These are phyloP conservation scores for Poeciliopsis occidentalis DNA, from an alignment of 2,113 vertebrate species.

Conservation along the genomic window DNA sequence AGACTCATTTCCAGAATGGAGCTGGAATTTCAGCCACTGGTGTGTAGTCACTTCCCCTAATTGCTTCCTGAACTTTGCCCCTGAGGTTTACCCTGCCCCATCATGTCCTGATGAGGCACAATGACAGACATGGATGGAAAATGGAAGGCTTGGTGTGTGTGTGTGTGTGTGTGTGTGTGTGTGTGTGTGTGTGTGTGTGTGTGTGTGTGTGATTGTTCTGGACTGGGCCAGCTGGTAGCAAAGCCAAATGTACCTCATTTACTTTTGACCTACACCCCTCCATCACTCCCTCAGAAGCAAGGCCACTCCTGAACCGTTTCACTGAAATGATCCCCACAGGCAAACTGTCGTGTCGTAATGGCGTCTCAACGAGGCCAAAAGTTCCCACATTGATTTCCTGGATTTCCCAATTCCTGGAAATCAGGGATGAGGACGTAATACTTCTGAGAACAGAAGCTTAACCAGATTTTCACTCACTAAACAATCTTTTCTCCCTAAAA, in stretches of 20 bases:
- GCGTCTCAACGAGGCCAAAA: constrained; percentile 9
- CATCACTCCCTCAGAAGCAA: constrained; percentile 44
- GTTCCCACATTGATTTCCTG: constrained; percentile 12
- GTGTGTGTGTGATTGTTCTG: background rate
- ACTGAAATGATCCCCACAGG: constrained; percentile 48
- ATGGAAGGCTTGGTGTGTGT: background rate
- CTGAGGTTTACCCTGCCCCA: constrained; percentile 63
- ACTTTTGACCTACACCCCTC: constrained; percentile 51
- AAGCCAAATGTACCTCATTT: constrained; percentile 58
- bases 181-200: constrained; percentile 7
- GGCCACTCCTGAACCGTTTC: constrained; percentile 10
- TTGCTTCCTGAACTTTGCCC: constrained; percentile 82
- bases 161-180: constrained; percentile 7
- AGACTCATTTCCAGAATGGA: constrained; percentile 50
- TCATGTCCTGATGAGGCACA: constrained; percentile 62
- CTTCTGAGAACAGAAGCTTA: constrained; percentile 1
- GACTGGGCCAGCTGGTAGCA: constrained; percentile 55
- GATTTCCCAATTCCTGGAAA: background rate
- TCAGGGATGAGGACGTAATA: background rate
- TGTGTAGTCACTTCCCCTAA: constrained; percentile 72
- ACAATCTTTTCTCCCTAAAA: background rate
- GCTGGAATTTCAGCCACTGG: constrained; percentile 38
- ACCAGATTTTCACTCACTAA: background rate
- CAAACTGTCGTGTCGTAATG: constrained; percentile 30
- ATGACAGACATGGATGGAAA: constrained; percentile 57